Percentiles rank a stretch among this genome's conserved stretches.
phyloP scores from a whole-genome alignment of 2,797 vertebrate species.

The Hoplostethus mediterraneus region DNA sequence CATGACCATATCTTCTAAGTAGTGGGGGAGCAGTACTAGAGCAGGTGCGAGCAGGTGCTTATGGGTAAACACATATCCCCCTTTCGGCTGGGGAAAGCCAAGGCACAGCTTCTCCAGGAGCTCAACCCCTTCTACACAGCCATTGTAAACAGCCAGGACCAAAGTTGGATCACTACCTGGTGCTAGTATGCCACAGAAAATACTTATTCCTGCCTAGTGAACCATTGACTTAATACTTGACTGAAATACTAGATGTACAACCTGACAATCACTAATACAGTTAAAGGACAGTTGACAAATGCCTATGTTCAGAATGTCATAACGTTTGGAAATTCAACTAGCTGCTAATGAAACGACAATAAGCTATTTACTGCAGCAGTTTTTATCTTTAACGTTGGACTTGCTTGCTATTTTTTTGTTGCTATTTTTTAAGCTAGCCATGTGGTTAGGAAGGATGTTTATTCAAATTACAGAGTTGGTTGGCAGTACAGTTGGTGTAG shows the following conservation, averaged over 20 bases:
- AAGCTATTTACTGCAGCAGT: neutral
- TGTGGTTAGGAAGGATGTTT: constrained; percentile 34
- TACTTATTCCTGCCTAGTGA: no score
- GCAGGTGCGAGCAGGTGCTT: constrained; percentile 54
- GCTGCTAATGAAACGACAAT: neutral
- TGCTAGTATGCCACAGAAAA: neutral
- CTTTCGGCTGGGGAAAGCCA: neutral
- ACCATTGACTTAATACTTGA: no score
- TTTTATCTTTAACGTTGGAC: neutral
- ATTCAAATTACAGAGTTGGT: constrained; percentile 25
- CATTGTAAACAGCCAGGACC: neutral
- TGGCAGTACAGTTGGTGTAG: constrained; percentile 30
- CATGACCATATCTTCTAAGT: constrained; percentile 27
- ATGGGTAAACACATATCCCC: constrained; percentile 51
- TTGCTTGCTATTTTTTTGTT: neutral
- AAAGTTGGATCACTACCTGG: neutral
- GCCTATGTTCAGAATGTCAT: no score
- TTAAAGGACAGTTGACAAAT: no score
- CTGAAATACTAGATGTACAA: no score
- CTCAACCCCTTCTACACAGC: neutral
- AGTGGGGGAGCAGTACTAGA: constrained; percentile 21
- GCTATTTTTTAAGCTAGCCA: constrained; percentile 24
- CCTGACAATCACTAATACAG: no score
- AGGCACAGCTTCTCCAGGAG: neutral
- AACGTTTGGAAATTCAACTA: neutral